phyloP scores from a whole-genome alignment of 2,113 vertebrate species.

The Psittacula cyanocephala region DNA sequence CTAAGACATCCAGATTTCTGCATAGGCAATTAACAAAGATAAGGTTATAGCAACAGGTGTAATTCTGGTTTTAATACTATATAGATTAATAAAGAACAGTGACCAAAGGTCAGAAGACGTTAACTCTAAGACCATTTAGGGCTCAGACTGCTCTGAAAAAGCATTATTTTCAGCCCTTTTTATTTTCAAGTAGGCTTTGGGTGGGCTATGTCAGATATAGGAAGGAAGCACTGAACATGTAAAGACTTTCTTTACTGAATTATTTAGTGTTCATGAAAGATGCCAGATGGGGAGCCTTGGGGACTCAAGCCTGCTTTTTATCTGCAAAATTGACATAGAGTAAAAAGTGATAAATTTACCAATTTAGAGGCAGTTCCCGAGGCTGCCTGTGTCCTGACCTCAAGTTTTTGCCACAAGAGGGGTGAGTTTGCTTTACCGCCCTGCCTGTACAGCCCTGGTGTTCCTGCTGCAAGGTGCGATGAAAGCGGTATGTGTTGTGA shows the following conservation, averaged over 20 bases:
- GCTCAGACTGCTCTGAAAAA: background rate
- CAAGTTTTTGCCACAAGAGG: background rate
- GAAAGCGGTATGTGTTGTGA: fast-evolving
- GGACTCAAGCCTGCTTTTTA: background rate
- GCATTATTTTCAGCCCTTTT: background rate
- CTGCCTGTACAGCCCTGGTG: background rate
- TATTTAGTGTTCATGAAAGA: conserved; percentile 15
- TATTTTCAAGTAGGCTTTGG: background rate
- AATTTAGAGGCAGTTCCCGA: background rate
- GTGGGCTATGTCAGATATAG: background rate
- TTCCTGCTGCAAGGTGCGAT: fast-evolving
- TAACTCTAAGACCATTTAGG: background rate
- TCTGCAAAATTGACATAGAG: background rate
- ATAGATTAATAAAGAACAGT: background rate
- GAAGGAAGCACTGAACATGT: background rate
- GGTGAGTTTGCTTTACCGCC: background rate
- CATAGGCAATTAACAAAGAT: background rate
- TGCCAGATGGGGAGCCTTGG: conserved; percentile 16
- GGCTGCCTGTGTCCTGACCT: background rate
- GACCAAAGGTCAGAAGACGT: background rate
- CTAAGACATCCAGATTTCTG: background rate
- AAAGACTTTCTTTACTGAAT: conserved; percentile 28
- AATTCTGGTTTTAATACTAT: background rate
- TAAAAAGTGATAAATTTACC: background rate
- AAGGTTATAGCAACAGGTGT: background rate